Conservation (phyloP, 2,113 vertebrate species). For the Crotalus tigris region DNA sequence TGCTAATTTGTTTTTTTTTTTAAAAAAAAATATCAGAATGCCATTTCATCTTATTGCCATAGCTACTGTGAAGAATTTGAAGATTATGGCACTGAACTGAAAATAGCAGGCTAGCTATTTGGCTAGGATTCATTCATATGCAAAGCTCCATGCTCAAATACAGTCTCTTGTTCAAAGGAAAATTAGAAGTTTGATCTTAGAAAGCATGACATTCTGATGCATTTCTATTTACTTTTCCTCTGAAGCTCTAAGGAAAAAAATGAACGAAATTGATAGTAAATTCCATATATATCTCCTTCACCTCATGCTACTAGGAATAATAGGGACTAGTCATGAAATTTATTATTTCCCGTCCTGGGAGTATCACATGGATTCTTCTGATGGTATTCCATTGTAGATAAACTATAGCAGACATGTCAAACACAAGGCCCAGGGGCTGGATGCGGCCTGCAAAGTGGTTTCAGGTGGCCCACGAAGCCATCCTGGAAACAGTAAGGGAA, state of each 20-base stretch:
- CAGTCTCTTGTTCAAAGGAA: conserved; percentile 58
- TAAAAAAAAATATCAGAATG: conserved; percentile 47
- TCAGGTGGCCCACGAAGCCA: too few relatives aligned
- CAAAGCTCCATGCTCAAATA: conserved; percentile 60
- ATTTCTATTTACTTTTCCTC: conserved; percentile 44
- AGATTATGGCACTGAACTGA: conserved; percentile 64
- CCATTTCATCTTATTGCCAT: conserved; percentile 74
- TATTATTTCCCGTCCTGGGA: background rate
- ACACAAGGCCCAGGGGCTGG: too few relatives aligned
- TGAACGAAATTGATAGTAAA: conserved; percentile 41
- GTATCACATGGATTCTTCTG: background rate
- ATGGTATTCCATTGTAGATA: background rate
- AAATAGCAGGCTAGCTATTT: conserved; percentile 66
- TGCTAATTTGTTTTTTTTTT: conserved; percentile 67
- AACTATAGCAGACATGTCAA: background rate
- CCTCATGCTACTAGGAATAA: conserved; percentile 12
- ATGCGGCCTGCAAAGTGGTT: too few relatives aligned
- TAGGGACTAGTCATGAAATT: background rate
- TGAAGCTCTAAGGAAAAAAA: conserved; percentile 4
- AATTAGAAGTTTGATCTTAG: conserved; percentile 63
- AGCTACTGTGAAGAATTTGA: conserved; percentile 73
- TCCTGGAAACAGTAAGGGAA: too few relatives aligned
- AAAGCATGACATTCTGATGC: conserved; percentile 26
- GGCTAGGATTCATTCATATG: conserved; percentile 66
- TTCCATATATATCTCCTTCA: background rate